Evolutionary conservation across 2,113 vertebrate species (phyloP).

Genomic region (Leptobrachium leishanense): DNA sequence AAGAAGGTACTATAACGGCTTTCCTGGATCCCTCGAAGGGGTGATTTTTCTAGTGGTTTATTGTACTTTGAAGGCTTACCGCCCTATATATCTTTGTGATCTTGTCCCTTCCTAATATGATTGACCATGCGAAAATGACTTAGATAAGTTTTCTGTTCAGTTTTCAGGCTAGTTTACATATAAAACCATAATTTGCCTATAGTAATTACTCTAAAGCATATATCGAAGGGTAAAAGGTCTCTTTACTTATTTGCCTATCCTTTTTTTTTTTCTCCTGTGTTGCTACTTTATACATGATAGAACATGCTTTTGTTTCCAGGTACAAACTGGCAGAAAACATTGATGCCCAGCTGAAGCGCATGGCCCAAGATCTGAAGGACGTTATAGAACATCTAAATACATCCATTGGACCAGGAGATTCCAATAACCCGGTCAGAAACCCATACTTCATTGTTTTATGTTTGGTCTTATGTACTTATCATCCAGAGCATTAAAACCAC

Average conservation of each 20-base stretch:
- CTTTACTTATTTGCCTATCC: neutral
- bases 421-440: conserved; percentile 74
- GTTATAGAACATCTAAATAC: conserved; percentile 85
- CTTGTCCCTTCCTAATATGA: too few species aligned
- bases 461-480: neutral
- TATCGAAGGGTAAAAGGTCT: neutral
- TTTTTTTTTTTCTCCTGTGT: rapidly evolving
- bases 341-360: conserved; percentile 84
- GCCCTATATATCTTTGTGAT: too few species aligned
- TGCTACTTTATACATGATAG: too few species aligned
- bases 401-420: conserved; percentile 72
- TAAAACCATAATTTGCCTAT: too few species aligned
- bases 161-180: too few species aligned
- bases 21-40: too few species aligned
- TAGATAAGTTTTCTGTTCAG: too few species aligned
- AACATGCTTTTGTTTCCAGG: conserved; percentile 53
- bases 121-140: too few species aligned
- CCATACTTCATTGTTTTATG: neutral
- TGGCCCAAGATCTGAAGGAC: conserved; percentile 91
- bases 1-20: too few species aligned
- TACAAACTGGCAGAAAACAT: conserved; percentile 90
- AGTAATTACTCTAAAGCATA: neutral
- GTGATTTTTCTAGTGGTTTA: too few species aligned
- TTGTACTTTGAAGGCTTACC: too few species aligned
- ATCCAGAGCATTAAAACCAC: too few species aligned